Conservation (phyloP, 2,113 vertebrate genomes). For the Bungarus multicinctus region DNA sequence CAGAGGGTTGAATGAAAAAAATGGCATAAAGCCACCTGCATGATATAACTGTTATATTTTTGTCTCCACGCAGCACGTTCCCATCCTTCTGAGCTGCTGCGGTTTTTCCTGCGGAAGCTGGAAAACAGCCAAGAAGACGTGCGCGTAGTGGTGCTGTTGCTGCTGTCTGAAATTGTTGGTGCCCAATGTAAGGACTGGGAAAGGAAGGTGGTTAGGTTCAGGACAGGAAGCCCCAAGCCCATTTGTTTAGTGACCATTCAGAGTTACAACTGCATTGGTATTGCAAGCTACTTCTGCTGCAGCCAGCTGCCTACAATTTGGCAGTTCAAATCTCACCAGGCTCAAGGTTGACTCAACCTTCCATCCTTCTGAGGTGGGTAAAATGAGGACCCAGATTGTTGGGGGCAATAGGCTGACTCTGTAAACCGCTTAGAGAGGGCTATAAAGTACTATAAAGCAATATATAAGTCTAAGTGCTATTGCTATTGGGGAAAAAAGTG, state of each 20-base stretch:
- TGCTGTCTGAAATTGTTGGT: background rate
- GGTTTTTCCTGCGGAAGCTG: background rate
- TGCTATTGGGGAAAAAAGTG: background rate
- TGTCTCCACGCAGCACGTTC: background rate
- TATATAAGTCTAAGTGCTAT: no score
- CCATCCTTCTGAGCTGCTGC: background rate
- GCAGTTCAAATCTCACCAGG: no score
- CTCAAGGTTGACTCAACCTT: no score
- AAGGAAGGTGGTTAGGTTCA: background rate
- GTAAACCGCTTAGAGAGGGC: no score
- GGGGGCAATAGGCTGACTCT: no score
- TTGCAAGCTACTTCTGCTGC: no score
- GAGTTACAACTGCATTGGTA: background rate
- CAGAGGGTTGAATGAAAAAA: background rate
- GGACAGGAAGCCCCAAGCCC: background rate
- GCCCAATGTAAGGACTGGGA: background rate
- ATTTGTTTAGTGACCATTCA: background rate
- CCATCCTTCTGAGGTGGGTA: no score
- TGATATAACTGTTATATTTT: background rate
- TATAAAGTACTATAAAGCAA: no score
- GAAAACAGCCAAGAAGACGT: background rate
- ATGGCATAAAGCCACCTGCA: background rate
- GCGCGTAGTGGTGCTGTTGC: background rate
- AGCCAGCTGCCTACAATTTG: no score
- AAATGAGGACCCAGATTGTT: no score